Evolutionary conservation across 2,797 vertebrate genomes (phyloP), one percentile per base, ranked within the genome.

Genomic region (Ceryle rudis): DNA sequence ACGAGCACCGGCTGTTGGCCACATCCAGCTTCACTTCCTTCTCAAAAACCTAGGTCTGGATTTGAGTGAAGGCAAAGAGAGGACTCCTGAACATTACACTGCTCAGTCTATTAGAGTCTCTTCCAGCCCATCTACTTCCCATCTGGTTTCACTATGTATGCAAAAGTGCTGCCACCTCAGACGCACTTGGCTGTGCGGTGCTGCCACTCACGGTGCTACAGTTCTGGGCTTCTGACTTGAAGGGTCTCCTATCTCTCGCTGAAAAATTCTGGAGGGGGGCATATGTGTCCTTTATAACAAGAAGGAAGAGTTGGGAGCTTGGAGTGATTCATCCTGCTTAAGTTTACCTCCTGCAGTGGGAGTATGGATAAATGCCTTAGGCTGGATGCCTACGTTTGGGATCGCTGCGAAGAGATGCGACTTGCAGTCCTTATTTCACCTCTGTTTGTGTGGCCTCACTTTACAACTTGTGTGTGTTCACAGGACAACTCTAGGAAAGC

Each of bases 101-200:
- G 49, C 51, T 95, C 37, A 4, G 16, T 26, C 77, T 57, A 31
- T 46, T 67, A 26, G 3, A 8, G 7, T 54, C 9, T 39, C 14
- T 62, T 57, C 42, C 42, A 15, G 3, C 4, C 19, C 31, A 35
- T 33, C 23, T 6, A 0, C 28, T 64, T 46, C 41, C 17, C 22
- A 31, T 26, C 47, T 54, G 8, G 2, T 49, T 75, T 46, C 35
- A 14, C 44, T 25, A 11, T 14, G 37, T 28, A 2, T 5, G 18
- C 35, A 23, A 1, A 25, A 52, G 58, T 1, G 21, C 6, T 49
- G 42, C 18, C 33, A 10, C 61, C 41, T 23, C 1, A 2, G 57
- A 16, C 7, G 5, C 11, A 9, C 16, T 12, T 14, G 54, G 14
- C 49, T 0, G 0, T 22, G 39, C 0, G 3, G 3, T 67, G 35